Evolutionary conservation across 2,113 vertebrate genomes (phyloP).

Genomic region (Rhizomys pruinosus): DNA sequence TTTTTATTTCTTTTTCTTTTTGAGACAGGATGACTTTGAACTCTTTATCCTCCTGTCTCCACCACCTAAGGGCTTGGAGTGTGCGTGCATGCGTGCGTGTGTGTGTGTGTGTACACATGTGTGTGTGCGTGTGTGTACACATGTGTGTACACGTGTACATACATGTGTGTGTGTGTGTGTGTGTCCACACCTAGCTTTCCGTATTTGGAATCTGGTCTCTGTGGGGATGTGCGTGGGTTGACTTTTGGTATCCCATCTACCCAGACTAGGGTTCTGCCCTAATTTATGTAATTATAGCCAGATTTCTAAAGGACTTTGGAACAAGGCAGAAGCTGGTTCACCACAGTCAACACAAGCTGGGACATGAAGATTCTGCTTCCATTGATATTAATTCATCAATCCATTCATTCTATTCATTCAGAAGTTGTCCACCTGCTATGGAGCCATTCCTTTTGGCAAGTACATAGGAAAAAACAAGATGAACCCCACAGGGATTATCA

Average conservation of each 20-base stretch:
- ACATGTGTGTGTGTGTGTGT: no score
- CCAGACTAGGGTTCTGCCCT: not conserved
- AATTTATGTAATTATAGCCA: not conserved
- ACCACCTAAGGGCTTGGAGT: not conserved
- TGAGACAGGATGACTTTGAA: not conserved
- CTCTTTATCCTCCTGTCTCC: not conserved
- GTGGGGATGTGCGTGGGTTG: not conserved
- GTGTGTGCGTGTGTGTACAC: no score
- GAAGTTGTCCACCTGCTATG: not conserved
- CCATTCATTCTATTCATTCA: not conserved
- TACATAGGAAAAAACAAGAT: not conserved
- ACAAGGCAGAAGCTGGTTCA: not conserved
- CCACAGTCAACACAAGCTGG: no score
- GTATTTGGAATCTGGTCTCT: not conserved
- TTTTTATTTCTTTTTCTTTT: not conserved
- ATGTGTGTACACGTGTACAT: no score
- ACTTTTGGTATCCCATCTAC: not conserved
- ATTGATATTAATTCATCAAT: rapidly evolving
- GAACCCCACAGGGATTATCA: not conserved
- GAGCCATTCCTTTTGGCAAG: not conserved
- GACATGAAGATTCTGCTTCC: rapidly evolving
- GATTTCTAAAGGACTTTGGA: not conserved
- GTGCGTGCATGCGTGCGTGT: no score
- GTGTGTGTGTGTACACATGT: no score
- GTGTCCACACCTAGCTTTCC: not conserved